Evolutionary conservation across 2,797 vertebrate species (phyloP).

Genomic region (Geotrypetes seraphini): DNA sequence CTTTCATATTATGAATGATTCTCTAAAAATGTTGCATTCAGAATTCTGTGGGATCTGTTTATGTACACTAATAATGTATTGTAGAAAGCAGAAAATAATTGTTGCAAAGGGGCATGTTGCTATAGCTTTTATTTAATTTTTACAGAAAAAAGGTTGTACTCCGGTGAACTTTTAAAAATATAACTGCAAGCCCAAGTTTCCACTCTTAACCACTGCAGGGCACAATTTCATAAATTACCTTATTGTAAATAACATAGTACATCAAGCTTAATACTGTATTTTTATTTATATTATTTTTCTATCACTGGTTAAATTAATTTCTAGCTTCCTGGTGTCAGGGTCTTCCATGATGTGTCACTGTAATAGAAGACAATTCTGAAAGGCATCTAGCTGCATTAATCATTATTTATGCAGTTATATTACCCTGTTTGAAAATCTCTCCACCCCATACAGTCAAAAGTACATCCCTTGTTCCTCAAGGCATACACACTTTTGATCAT

Average conservation of each 20-base stretch:
- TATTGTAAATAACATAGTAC: conserved; percentile 51
- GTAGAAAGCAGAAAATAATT: conserved; percentile 3
- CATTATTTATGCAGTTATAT: no score
- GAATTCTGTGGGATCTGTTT: conserved; percentile 7
- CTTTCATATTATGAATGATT: conserved; percentile 7
- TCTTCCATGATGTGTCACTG: no score
- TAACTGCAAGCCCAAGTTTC: background rate
- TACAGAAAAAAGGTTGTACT: conserved; percentile 12
- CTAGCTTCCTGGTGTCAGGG: conserved; percentile 30
- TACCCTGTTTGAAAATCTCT: no score
- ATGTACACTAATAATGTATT: conserved; percentile 6
- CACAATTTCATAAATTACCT: conserved; percentile 38
- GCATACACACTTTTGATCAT: no score
- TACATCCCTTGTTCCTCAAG: no score
- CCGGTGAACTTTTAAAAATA: conserved; percentile 10
- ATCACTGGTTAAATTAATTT: conserved; percentile 44
- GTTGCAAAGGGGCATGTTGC: conserved; percentile 4
- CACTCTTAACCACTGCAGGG: conserved; percentile 1
- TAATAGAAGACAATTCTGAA: no score
- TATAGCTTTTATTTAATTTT: conserved; percentile 17
- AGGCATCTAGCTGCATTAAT: no score
- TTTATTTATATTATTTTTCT: conserved; percentile 63
- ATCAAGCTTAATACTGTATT: conserved; percentile 41
- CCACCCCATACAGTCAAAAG: no score
- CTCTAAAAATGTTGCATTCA: conserved; percentile 13